A percentile compares a stretch with the other conserved stretches of the same genome.
These are phyloP conservation scores for Drosophila repletoides DNA, from an alignment of 1,140 invertebrate species.

Conservation along the genomic window DNA sequence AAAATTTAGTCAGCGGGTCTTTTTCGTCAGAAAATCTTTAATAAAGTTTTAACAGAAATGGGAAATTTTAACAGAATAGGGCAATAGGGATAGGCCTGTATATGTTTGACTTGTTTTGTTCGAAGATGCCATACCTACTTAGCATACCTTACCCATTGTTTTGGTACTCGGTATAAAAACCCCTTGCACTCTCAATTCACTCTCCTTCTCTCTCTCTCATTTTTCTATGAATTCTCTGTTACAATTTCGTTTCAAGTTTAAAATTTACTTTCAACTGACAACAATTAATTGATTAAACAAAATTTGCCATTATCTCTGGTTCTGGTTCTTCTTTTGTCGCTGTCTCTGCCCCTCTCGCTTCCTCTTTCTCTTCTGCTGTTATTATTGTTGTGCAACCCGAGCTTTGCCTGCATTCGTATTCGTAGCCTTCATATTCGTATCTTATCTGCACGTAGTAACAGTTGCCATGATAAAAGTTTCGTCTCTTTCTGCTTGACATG, in stretches of 20 bases:
- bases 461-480: constrained; percentile 14
- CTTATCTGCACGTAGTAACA: constrained; percentile 57
- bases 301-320: constrained; percentile 28
- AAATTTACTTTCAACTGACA: no score
- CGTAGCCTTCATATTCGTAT: constrained; percentile 15
- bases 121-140: no score
- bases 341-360: constrained; percentile 1
- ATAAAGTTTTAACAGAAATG: no score
- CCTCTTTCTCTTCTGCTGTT: background rate
- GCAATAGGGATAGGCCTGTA: no score
- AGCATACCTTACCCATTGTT: no score
- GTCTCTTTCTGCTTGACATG: constrained; percentile 12
- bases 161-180: no score
- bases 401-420: constrained; percentile 6
- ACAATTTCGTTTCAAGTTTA: background rate
- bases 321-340: background rate
- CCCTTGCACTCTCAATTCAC: no score
- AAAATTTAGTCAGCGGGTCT: no score
- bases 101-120: no score
- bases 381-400: constrained; percentile 6
- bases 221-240: background rate
- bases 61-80: no score
- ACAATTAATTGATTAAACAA: constrained; percentile 39
- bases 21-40: no score
- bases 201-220: background rate